Evolutionary conservation across 2,797 vertebrate species (phyloP), one percentile per base, ranked within the genome.

Genomic region (Anas flavirostris): DNA sequence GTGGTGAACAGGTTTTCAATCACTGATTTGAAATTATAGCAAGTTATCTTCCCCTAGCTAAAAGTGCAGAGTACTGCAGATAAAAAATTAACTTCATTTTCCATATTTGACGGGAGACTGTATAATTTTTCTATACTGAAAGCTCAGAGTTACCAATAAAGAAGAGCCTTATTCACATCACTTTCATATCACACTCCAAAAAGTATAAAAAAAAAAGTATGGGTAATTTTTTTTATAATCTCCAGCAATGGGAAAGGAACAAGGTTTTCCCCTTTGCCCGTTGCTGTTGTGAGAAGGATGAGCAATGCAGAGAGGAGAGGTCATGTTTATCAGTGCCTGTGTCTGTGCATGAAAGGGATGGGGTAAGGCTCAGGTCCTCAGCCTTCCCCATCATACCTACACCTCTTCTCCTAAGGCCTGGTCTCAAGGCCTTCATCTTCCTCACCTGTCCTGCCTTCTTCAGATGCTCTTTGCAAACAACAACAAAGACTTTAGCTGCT

Each of bases 81-180:
- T 79, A 95, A 95, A 93, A 79, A 60, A n/a, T 88, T 94, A 75
- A 88, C 74, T 94, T 91, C 79, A 56, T 91, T 94, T 90, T 93
- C 67, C 31, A 17, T 88, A 88, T 94, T 88, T 94, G 63, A 86
- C 74, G 70, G 28, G 63, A 91, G 56, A 84, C 80, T 77, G 80
- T 69, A 13, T 41, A 76, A 76, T 81, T 94, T 91, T 91, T 50
- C 55, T 88, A 39, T 56, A 43, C 35, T 53, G 77, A 88, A 88
- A 84, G 28, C 72, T 95, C 35, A 77, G 70, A 79, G 76, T 84
- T 88, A 58, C 73, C 72, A 60, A 69, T 74, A 84, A 84, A 93
- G 63, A 74, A 86, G 82, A 95, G 26, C 19, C 9, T 68, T 84
- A 67, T 90, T 86, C 80, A 67, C 46, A 76, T 44, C 12, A 14